Percentiles rank a stretch among this genome's conserved stretches.
Evolutionary conservation across 2,888 invertebrate genomes (phyloP).

Genomic region (Chaitophorus viminalis): DNA sequence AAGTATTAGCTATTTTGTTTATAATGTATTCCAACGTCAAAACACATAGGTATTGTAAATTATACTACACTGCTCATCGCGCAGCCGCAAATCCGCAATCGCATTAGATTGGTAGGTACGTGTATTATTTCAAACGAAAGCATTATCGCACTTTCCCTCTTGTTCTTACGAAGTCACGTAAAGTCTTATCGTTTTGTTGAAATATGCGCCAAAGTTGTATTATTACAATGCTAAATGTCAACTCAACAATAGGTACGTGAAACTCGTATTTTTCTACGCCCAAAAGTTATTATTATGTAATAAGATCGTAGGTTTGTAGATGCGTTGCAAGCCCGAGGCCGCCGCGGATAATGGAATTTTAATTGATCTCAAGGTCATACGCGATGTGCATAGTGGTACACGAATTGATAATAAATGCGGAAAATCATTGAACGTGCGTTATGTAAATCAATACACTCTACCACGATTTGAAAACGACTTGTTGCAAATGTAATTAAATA

Average conservation of each 20-base stretch:
- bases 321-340: not conserved
- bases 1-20: not conserved
- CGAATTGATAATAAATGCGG: not conserved
- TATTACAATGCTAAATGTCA: not conserved
- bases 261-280: not conserved
- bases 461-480: not conserved
- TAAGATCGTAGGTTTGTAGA: conserved; percentile 3
- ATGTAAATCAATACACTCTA: too few relatives aligned
- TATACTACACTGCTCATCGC: not conserved
- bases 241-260: too few relatives aligned
- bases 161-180: not conserved
- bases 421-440: not conserved
- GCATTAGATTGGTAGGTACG: too few relatives aligned
- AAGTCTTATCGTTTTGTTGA: not conserved
- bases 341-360: not conserved
- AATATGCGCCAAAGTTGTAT: not conserved
- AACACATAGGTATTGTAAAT: not conserved
- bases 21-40: not conserved
- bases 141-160: too few relatives aligned
- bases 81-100: too few relatives aligned
- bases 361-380: conserved; percentile 22
- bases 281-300: not conserved
- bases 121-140: not conserved
- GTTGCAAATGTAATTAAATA: too few relatives aligned
- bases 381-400: not conserved